These are phyloP conservation scores for Fragum fragum DNA, from an alignment of 2,888 invertebrate genomes.

Conservation along the genomic window DNA sequence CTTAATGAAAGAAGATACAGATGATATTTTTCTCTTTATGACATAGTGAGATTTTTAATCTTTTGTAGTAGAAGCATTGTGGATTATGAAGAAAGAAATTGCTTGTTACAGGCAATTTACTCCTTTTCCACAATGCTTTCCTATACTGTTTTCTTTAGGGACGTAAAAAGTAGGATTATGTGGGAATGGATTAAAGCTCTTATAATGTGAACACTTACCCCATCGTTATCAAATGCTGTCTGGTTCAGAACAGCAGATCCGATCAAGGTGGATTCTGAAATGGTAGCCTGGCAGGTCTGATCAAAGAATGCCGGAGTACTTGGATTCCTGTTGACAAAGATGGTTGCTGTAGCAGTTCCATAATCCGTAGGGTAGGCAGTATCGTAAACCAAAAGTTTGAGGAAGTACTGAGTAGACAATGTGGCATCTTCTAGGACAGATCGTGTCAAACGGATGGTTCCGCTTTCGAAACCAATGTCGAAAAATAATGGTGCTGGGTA, in stretches of 20 bases:
- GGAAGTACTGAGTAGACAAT: constrained; percentile 68
- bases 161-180: no score
- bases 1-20: no score
- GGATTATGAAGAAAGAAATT: no score
- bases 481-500: constrained; percentile 81
- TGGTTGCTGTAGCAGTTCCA: constrained; percentile 76
- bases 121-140: no score
- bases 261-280: constrained; percentile 71
- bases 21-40: not conserved
- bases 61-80: no score
- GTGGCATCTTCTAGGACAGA: constrained; percentile 70
- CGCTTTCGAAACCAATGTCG: constrained; percentile 69
- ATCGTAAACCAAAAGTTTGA: constrained; percentile 77
- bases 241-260: constrained; percentile 73
- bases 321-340: constrained; percentile 81
- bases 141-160: no score
- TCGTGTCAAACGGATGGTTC: constrained; percentile 61
- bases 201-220: constrained; percentile 74
- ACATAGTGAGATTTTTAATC: no score
- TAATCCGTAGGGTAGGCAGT: constrained; percentile 72
- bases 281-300: constrained; percentile 58
- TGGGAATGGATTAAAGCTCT: no score
- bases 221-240: constrained; percentile 79
- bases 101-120: no score
- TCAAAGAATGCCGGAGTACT: constrained; percentile 75